Conservation (phyloP, 2,888 invertebrate genomes). For the Mythimna albipuncta region DNA sequence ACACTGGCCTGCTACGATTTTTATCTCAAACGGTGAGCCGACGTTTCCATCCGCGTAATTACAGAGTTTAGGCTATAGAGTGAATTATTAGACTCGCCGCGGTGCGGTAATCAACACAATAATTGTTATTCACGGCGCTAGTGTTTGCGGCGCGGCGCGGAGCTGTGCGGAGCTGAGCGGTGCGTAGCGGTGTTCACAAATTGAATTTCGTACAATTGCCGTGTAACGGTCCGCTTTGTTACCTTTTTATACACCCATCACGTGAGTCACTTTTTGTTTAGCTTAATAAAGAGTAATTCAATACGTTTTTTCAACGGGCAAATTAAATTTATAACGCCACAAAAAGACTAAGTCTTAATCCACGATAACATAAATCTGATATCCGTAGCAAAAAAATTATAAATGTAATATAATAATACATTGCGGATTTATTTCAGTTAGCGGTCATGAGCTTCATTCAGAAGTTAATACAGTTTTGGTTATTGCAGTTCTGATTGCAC, state of each 20-base stretch:
- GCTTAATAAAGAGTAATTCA: conserved; percentile 58
- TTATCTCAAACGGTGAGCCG: conserved; percentile 89
- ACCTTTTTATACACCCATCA: conserved; percentile 67
- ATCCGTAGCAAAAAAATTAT: conserved; percentile 47
- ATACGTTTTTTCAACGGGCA: conserved; percentile 47
- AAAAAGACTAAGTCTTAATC: conserved; percentile 55
- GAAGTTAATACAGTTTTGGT: conserved; percentile 45
- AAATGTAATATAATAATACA: conserved; percentile 20
- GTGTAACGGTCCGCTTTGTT: conserved; percentile 77
- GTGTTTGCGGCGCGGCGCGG: conserved; percentile 72
- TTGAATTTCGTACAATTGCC: conserved; percentile 84
- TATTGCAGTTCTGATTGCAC: conserved; percentile 30
- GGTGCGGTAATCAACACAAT: conserved; percentile 86
- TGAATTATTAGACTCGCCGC: conserved; percentile 88
- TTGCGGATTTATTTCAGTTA: conserved; percentile 45
- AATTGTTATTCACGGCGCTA: conserved; percentile 85
- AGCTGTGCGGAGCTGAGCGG: conserved; percentile 19
- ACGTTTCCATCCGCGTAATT: conserved; percentile 88
- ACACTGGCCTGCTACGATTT: conserved; percentile 78
- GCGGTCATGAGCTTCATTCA: conserved; percentile 51
- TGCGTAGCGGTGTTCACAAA: conserved; percentile 69
- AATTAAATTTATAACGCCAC: conserved; percentile 56
- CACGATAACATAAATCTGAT: conserved; percentile 50
- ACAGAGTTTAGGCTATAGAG: conserved; percentile 88
- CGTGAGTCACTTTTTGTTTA: conserved; percentile 64